Percentiles rank a stretch among this genome's conserved stretches.
phyloP scores from a whole-genome alignment of 2,113 vertebrate genomes.

The Labeo rohita region DNA sequence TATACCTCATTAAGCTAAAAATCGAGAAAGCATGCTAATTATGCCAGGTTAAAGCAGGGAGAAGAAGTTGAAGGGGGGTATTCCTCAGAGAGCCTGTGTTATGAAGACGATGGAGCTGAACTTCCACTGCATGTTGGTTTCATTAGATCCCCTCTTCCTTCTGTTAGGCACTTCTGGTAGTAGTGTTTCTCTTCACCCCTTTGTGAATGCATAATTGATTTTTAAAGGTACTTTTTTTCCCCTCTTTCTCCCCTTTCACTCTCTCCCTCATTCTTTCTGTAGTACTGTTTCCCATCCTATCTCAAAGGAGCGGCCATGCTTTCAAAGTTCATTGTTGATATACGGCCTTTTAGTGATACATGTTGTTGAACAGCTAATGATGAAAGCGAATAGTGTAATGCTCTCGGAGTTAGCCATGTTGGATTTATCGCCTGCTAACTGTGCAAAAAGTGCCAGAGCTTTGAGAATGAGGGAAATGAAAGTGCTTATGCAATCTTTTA shows the following conservation, averaged over 20 bases:
- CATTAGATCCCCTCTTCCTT: constrained; percentile 74
- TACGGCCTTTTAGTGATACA: constrained; percentile 57
- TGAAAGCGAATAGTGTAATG: constrained; percentile 66
- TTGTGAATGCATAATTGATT: constrained; percentile 81
- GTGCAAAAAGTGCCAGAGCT: constrained; percentile 62
- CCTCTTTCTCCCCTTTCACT: constrained; percentile 55
- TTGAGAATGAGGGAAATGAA: constrained; percentile 67
- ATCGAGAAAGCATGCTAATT: constrained; percentile 87
- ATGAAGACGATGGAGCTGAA: constrained; percentile 72
- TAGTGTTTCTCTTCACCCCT: constrained; percentile 69
- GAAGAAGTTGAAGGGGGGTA: constrained; percentile 78
- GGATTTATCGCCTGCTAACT: constrained; percentile 70
- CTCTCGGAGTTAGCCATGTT: constrained; percentile 59
- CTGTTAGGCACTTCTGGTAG: constrained; percentile 75
- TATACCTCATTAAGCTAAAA: constrained; percentile 84
- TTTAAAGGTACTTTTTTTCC: constrained; percentile 70
- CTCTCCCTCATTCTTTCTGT: constrained; percentile 54
- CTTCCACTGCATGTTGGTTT: constrained; percentile 71
- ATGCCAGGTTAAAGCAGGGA: constrained; percentile 72
- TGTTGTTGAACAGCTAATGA: constrained; percentile 70
- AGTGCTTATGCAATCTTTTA: constrained; percentile 67
- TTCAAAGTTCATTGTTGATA: constrained; percentile 39
- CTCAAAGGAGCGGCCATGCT: constrained; percentile 27
- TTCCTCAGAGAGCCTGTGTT: constrained; percentile 80
- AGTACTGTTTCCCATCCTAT: constrained; percentile 51